A percentile compares a stretch with the other conserved stretches of the same genome.
phyloP scores from a whole-genome alignment of 92 coral and sea anemone species.

The Actinernus sp. region DNA sequence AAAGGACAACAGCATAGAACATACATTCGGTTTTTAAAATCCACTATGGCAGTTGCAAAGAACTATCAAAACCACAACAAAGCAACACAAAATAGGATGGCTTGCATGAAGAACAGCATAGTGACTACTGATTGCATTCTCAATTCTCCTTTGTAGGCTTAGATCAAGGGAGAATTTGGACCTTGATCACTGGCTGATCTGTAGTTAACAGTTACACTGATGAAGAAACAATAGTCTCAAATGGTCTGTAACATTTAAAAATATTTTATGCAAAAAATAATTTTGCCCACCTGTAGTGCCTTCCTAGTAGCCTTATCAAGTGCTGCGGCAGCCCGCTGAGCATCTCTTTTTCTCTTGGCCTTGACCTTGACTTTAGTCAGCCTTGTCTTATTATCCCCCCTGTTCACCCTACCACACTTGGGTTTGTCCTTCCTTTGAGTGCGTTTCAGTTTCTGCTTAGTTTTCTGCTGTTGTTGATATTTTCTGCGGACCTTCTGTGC shows the following conservation, averaged over 20 bases:
- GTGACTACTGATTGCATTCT: too few species aligned
- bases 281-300: constrained; percentile 71
- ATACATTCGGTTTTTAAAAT: too few species aligned
- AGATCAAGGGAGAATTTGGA: too few species aligned
- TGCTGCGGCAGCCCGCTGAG: constrained; percentile 80
- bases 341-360: constrained; percentile 41
- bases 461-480: constrained; percentile 80
- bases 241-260: not conserved
- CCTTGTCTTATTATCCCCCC: constrained; percentile 43
- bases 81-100: too few species aligned
- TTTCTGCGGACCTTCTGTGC: constrained; percentile 84
- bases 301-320: constrained; percentile 90
- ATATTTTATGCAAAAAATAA: not conserved
- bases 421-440: constrained; percentile 61
- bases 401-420: constrained; percentile 57
- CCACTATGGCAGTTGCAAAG: too few species aligned
- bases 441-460: constrained; percentile 69
- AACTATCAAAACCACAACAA: too few species aligned
- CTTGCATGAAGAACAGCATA: too few species aligned
- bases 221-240: too few species aligned
- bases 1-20: too few species aligned
- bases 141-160: too few species aligned
- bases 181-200: too few species aligned
- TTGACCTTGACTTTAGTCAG: constrained; percentile 72
- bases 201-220: too few species aligned